Percentiles rank a stretch among this genome's conserved stretches.
phyloP scores from a whole-genome alignment of 2,797 vertebrate genomes.

The Cirrhinus mrigala region DNA sequence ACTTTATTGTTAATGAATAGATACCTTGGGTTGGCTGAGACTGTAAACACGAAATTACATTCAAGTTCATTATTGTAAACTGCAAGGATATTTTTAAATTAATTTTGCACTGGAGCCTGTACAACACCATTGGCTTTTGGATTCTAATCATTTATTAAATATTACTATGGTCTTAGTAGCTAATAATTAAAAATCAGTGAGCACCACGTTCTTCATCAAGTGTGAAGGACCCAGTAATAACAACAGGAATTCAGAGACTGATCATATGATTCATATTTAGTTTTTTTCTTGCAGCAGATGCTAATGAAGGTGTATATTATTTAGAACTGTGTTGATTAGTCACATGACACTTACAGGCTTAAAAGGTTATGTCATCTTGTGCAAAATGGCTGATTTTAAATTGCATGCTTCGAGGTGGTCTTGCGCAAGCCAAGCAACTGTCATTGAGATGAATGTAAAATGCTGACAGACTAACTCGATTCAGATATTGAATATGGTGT shows the following conservation, averaged over 20 bases:
- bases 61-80: not conserved
- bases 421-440: not conserved
- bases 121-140: not conserved
- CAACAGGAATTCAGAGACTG: not conserved
- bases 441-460: slow-evolving; percentile 3
- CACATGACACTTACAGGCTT: not conserved
- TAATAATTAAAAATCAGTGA: not conserved
- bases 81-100: not conserved
- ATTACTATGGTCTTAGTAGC: not conserved
- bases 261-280: not conserved
- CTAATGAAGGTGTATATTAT: not conserved
- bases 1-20: not conserved
- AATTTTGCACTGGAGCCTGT: not conserved
- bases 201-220: no score
- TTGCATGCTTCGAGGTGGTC: not conserved
- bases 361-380: not conserved
- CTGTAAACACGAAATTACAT: not conserved
- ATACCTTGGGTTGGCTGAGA: not conserved
- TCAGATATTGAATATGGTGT: not conserved
- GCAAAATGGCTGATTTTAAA: not conserved
- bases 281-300: not conserved
- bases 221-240: not conserved
- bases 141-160: not conserved
- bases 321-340: not conserved
- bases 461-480: not conserved